phyloP scores from a whole-genome alignment of 1,140 invertebrate species.

The Drosophila pseudoobscura region DNA sequence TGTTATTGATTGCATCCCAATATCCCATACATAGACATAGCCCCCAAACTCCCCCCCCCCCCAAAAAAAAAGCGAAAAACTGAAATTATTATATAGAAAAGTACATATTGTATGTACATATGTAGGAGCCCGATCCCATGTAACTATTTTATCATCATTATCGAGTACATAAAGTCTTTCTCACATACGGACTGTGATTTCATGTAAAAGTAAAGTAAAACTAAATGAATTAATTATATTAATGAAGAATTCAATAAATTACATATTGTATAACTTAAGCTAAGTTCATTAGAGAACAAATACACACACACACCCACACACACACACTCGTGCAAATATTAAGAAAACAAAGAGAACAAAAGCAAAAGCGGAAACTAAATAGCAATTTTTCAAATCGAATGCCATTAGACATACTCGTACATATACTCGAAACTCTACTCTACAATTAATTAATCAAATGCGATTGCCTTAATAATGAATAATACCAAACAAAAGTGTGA shows the following conservation, averaged over 20 bases:
- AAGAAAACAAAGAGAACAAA: background rate
- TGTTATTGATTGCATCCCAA: conserved; percentile 48
- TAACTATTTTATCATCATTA: conserved; percentile 62
- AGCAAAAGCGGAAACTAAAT: conserved; percentile 18
- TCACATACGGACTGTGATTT: conserved; percentile 84
- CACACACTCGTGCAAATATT: background rate
- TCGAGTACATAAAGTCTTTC: conserved; percentile 80
- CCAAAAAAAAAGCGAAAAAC: background rate
- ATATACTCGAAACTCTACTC: conserved; percentile 24
- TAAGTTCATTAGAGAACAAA: conserved; percentile 31
- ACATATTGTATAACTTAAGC: conserved; percentile 37
- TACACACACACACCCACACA: background rate
- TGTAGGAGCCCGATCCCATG: conserved; percentile 21
- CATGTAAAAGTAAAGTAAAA: conserved; percentile 57
- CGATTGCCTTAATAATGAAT: conserved; percentile 54
- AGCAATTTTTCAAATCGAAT: conserved; percentile 42
- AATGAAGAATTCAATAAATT: conserved; percentile 38
- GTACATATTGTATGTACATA: conserved; percentile 10
- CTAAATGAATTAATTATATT: conserved; percentile 57
- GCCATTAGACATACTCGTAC: conserved; percentile 20
- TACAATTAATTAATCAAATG: conserved; percentile 54
- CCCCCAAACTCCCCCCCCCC: too few species aligned
- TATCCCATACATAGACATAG: background rate
- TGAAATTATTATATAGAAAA: conserved; percentile 31
- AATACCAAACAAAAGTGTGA: conserved; percentile 13